Evolutionary conservation across 2,888 invertebrate genomes (phyloP), one percentile per base, ranked within the genome.

Genomic region (Adelognathus sp.): DNA sequence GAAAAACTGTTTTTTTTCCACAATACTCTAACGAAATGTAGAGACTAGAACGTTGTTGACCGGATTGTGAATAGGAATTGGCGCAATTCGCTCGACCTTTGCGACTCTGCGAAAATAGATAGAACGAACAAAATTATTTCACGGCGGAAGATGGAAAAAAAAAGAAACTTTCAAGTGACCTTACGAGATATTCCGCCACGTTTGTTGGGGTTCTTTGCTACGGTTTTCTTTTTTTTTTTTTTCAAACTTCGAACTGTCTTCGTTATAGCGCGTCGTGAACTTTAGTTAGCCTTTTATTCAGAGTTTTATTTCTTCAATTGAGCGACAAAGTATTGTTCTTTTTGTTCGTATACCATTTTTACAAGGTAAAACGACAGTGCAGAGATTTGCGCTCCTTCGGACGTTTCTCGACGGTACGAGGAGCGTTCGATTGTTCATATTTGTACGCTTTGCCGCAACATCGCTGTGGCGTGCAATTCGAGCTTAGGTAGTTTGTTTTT

Each of bases 301-400:
- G 36, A 36, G 36, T 66, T 67, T 39, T 67, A 41, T 67, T 67
- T 67, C 54, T 36, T 27, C 36, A 24, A 24, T 66, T 24, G 3
- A n/a, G 14, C 27, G 36, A 27, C n/a, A 9, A 5, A 9, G n/a
- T n/a, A n/a, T n/a, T n/a, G n/a, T n/a, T n/a, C 27, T 50, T 52
- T 52, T 36, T 36, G 14, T 66, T 33, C 29, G 11, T 24, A 52
- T 21, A 16, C 1, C 9, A 16, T 58, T 21, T 11, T 11, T 46
- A 21, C 21, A 11, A 21, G 11, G 24, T 3, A 11, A n/a, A 21
- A 9, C 4, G 4, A 46, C n/a, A 21, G 24, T 46, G 18, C 24
- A 11, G 24, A 46, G 21, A 21, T 46, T 24, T 5, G 21, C 18
- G 36, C 21, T 54, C 11, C 14, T 31, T 36, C 21, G 18, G 18